phyloP scores from a whole-genome alignment of 1,140 invertebrate genomes.

The Drosophila littoralis region DNA sequence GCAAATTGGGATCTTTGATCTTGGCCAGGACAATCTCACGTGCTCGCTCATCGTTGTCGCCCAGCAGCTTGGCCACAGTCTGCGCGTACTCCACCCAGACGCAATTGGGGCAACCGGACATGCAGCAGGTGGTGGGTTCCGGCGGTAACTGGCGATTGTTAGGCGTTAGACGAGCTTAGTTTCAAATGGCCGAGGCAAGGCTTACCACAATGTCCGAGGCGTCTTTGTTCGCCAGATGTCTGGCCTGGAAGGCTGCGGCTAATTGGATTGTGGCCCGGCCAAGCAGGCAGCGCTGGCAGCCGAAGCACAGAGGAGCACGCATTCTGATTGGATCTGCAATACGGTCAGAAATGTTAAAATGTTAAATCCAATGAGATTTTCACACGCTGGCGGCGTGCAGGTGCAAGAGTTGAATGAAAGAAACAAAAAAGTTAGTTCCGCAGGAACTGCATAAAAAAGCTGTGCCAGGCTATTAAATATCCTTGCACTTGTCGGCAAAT shows the following conservation, averaged over 20 bases:
- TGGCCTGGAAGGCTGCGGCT: slow-evolving; percentile 7
- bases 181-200: not conserved
- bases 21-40: slow-evolving; percentile 90
- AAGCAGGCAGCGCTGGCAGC: slow-evolving; percentile 88
- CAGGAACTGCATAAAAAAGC: slow-evolving; percentile 71
- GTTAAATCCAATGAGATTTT: slow-evolving; percentile 50
- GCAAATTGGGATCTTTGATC: slow-evolving; percentile 92
- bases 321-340: slow-evolving; percentile 28
- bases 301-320: slow-evolving; percentile 91
- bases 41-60: slow-evolving; percentile 88
- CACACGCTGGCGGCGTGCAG: slow-evolving; percentile 66
- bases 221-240: slow-evolving; percentile 37
- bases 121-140: slow-evolving; percentile 94
- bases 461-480: slow-evolving; percentile 64
- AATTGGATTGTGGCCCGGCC: slow-evolving; percentile 24
- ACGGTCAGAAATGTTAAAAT: not conserved
- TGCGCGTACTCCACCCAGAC: slow-evolving; percentile 97
- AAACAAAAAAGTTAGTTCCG: slow-evolving; percentile 68
- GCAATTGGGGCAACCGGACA: slow-evolving; percentile 97
- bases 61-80: slow-evolving; percentile 89
- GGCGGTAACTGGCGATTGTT: slow-evolving; percentile 84
- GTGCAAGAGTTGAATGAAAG: slow-evolving; percentile 37
- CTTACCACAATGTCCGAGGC: slow-evolving; percentile 53
- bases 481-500: slow-evolving; percentile 54
- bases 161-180: not conserved